Conservation (phyloP, 2,113 vertebrate species). For the Melanerpes aurifrons region DNA sequence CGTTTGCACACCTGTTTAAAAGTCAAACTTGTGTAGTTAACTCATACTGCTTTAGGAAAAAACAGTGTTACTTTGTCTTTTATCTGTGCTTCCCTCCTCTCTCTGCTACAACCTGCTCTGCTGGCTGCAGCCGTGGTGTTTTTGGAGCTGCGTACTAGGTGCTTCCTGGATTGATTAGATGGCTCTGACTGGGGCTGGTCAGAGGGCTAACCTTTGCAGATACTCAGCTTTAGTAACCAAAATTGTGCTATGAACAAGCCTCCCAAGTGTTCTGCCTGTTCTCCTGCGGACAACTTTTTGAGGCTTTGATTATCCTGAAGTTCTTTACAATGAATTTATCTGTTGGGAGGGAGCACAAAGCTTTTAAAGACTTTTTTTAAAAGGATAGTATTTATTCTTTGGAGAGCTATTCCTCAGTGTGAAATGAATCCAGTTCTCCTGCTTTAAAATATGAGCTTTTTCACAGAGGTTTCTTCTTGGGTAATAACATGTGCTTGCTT, state of each 20-base stretch:
- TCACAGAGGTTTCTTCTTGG: not conserved
- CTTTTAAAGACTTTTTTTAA: not conserved
- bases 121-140: not conserved
- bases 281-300: not conserved
- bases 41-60: not conserved
- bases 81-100: rapidly evolving
- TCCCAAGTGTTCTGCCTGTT: not conserved
- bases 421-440: not conserved
- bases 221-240: not conserved
- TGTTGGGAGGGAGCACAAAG: not conserved
- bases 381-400: not conserved
- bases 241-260: not conserved
- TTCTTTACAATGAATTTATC: not conserved
- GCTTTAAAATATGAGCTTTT: not conserved
- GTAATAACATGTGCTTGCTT: not conserved
- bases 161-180: too few relatives aligned
- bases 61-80: not conserved
- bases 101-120: not conserved
- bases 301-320: not conserved
- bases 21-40: not conserved
- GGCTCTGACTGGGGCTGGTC: not conserved
- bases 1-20: constrained; percentile 6
- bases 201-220: not conserved
- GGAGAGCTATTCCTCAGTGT: not conserved
- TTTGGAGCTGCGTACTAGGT: not conserved